A percentile compares a stretch with the other conserved stretches of the same genome.
Evolutionary conservation across 2,797 vertebrate species (phyloP).

Genomic region (Enteromius paludinosus): DNA sequence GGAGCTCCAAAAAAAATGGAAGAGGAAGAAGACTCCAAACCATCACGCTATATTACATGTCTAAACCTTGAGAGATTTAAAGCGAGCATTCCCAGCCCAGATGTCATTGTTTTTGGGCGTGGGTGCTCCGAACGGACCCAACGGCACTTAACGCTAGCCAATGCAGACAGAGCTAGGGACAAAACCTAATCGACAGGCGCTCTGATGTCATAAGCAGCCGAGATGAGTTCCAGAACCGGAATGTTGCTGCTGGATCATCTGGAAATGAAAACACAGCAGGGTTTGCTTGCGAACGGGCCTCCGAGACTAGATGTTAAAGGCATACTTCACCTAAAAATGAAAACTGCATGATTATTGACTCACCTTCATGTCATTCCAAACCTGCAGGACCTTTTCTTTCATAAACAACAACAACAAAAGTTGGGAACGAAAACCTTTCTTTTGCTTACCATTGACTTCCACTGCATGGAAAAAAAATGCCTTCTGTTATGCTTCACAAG

Average conservation of each 20-base stretch:
- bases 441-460: not conserved
- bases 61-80: constrained; percentile 71
- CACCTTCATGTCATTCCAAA: not conserved
- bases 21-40: constrained; percentile 55
- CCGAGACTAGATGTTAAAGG: constrained; percentile 17
- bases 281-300: constrained; percentile 32
- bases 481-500: not conserved
- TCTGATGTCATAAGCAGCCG: constrained; percentile 32
- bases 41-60: constrained; percentile 59
- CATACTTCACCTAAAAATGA: constrained; percentile 13
- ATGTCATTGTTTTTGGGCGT: constrained; percentile 65
- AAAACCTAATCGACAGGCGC: constrained; percentile 29
- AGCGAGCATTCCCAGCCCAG: constrained; percentile 71
- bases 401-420: too few species aligned
- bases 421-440: too few species aligned
- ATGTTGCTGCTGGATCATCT: constrained; percentile 23
- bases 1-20: constrained; percentile 61
- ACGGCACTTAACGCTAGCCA: not conserved
- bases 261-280: constrained; percentile 29
- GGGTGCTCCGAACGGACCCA: constrained; percentile 3
- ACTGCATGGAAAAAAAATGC: not conserved
- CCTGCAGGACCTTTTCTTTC: not conserved
- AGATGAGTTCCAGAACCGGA: constrained; percentile 46
- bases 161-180: constrained; percentile 28
- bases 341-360: too few species aligned